Conservation (phyloP, 1,140 invertebrate species). For the Antheraea mylitta region DNA sequence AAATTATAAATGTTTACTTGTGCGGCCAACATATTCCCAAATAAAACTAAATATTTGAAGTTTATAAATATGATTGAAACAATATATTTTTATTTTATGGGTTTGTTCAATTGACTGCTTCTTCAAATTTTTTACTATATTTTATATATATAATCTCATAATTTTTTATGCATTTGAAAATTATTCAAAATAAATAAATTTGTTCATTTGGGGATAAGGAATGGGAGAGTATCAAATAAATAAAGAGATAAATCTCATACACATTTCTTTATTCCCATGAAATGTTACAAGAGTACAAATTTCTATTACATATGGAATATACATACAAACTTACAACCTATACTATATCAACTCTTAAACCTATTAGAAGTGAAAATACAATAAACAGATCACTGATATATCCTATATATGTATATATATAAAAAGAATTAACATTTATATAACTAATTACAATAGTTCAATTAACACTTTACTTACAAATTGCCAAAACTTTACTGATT, state of each 20-base stretch:
- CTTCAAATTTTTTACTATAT: neutral
- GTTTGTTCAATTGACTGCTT: too few relatives aligned
- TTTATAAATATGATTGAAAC: too few relatives aligned
- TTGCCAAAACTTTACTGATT: neutral
- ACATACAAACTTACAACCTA: slow-evolving; percentile 41
- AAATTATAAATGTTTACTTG: too few relatives aligned
- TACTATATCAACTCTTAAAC: slow-evolving; percentile 24
- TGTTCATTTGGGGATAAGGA: slow-evolving; percentile 25
- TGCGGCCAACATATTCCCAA: too few relatives aligned
- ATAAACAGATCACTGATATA: neutral
- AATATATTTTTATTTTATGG: too few relatives aligned
- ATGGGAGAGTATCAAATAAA: slow-evolving; percentile 51
- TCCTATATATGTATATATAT: neutral
- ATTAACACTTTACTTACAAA: neutral
- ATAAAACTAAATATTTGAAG: too few relatives aligned
- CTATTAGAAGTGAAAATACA: neutral
- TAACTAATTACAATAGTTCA: neutral
- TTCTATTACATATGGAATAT: slow-evolving; percentile 32
- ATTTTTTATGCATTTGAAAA: neutral
- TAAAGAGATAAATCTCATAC: slow-evolving; percentile 63
- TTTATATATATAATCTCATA: neutral
- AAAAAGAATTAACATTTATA: neutral
- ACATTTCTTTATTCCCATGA: slow-evolving; percentile 69
- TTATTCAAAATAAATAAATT: neutral
- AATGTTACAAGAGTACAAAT: slow-evolving; percentile 52